These are phyloP conservation scores for Catharus ustulatus DNA, from an alignment of 2,797 vertebrate genomes.

Conservation along the genomic window DNA sequence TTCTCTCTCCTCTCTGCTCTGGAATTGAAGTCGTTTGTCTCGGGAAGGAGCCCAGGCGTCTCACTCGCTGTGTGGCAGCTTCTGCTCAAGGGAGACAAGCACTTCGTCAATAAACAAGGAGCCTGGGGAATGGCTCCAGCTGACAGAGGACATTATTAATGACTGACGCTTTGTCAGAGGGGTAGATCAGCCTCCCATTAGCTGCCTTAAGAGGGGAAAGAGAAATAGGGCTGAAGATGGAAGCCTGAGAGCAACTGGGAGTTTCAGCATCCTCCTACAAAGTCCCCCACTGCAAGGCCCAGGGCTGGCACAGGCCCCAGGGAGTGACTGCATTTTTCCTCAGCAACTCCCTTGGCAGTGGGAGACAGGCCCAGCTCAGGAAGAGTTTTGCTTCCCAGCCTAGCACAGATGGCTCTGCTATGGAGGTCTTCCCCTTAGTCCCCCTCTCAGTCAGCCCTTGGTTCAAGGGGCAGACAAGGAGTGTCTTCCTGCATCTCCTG, in stretches of 20 bases:
- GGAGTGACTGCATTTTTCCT: neutral
- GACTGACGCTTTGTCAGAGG: neutral
- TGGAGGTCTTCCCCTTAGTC: neutral
- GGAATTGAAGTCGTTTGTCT: constrained; percentile 57
- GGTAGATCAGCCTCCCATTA: constrained; percentile 21
- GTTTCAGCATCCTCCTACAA: neutral
- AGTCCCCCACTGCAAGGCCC: neutral
- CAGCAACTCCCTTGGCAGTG: neutral
- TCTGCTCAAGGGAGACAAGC: constrained; percentile 53
- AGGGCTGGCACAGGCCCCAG: neutral
- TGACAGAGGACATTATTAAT: constrained; percentile 51
- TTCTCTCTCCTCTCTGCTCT: constrained; percentile 21
- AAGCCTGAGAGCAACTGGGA: neutral
- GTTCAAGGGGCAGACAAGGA: neutral
- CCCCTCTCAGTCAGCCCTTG: neutral
- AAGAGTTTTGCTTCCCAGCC: neutral
- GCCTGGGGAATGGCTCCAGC: constrained; percentile 2
- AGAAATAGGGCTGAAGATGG: constrained; percentile 10
- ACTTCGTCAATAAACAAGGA: constrained; percentile 48
- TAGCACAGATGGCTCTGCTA: neutral
- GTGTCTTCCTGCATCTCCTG: neutral
- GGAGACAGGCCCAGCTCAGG: neutral
- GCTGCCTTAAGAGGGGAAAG: constrained; percentile 1
- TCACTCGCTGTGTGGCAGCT: constrained; percentile 18
- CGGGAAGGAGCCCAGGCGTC: neutral